A percentile compares a stretch with the other conserved stretches of the same genome.
Evolutionary conservation across 2,797 vertebrate genomes (phyloP).

Genomic region (Chloroceryle inda): DNA sequence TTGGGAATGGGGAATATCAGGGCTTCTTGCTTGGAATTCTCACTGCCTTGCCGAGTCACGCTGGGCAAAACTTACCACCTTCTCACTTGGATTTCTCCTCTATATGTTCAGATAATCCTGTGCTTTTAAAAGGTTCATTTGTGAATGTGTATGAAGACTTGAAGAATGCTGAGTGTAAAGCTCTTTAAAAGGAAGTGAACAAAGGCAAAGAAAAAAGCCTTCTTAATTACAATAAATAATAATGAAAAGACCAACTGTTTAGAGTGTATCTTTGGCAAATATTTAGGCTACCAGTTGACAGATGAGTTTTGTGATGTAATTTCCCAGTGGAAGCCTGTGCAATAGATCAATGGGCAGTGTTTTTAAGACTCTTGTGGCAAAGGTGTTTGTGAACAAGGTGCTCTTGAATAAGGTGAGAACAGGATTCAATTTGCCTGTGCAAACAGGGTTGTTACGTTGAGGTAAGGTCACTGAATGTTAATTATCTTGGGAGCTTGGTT

Average conservation of each 20-base stretch:
- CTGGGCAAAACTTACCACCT: neutral
- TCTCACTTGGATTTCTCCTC: neutral
- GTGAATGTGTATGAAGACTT: neutral
- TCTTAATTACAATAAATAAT: neutral
- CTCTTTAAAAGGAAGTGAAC: neutral
- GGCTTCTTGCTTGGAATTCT: neutral
- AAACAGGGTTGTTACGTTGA: neutral
- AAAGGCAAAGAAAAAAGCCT: neutral
- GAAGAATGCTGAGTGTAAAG: neutral
- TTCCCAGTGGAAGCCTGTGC: neutral
- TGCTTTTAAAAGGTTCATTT: neutral
- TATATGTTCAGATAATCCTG: neutral
- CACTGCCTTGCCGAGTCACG: too few relatives aligned
- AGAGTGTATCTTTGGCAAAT: neutral
- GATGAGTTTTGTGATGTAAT: neutral
- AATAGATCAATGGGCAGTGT: neutral
- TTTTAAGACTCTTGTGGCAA: neutral
- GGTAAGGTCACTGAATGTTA: conserved; percentile 23
- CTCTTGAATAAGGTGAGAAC: neutral
- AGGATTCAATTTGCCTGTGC: neutral
- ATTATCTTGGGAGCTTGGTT: conserved; percentile 26
- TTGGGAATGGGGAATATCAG: neutral
- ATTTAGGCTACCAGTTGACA: neutral
- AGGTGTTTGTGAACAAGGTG: conserved; percentile 3
- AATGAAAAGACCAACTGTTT: neutral